phyloP scores from a whole-genome alignment of 2,797 vertebrate genomes.

The Propithecus deckenii region DNA sequence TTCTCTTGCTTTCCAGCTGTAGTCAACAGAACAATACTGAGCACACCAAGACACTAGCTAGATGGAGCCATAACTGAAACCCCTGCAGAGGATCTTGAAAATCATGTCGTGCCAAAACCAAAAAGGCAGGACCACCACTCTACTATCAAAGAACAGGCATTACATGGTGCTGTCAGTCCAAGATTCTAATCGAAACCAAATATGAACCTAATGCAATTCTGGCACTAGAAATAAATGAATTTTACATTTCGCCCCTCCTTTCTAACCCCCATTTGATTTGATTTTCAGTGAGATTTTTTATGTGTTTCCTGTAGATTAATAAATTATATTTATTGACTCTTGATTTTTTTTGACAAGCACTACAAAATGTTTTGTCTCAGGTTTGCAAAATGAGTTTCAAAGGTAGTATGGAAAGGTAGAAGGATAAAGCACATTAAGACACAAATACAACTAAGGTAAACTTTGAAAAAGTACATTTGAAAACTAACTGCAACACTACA shows the following conservation, averaged over 20 bases:
- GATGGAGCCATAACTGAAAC: neutral
- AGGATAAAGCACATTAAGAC: conserved; percentile 2
- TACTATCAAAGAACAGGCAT: neutral
- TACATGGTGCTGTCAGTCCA: neutral
- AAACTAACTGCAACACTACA: neutral
- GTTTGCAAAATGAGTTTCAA: neutral
- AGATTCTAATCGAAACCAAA: conserved; percentile 38
- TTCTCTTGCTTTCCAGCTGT: neutral
- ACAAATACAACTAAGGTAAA: conserved; percentile 7
- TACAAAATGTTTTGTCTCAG: neutral
- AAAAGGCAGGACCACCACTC: neutral
- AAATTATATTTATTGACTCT: neutral
- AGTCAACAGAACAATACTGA: neutral
- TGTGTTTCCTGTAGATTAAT: neutral
- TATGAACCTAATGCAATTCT: neutral
- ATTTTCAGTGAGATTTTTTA: neutral
- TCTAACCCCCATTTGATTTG: conserved; percentile 13
- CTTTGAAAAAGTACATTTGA: neutral
- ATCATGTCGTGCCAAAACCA: neutral
- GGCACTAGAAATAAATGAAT: neutral
- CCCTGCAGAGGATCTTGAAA: neutral
- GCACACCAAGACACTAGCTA: neutral
- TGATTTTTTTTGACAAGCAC: conserved; percentile 15
- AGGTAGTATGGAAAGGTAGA: neutral
- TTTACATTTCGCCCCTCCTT: neutral